Base-by-base conservation (phyloP, 2,888 invertebrate species). In the Polydesmus complanatus region DNA sequence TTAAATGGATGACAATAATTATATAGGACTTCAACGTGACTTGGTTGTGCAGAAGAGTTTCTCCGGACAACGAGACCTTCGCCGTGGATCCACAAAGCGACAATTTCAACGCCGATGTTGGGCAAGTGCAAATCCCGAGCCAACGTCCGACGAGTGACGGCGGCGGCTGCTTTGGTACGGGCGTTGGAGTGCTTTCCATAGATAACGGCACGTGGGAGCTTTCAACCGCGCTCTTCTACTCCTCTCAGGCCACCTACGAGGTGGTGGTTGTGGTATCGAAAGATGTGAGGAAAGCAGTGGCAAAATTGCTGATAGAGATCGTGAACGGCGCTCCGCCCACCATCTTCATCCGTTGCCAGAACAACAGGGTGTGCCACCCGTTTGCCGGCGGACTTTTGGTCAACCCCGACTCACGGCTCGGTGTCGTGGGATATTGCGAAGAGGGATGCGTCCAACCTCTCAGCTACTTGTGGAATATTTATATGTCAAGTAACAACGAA, bases 101-200 rank as follows among this genome's bases (percentile, higher is more conserved):
- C 60, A 64, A 57, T 58, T 61, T 61, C 54, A 57, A n/a, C 49
- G 47, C 22, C 18, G 60, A 60, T 27, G n/a, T 50, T 18, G 27
- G 25, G 8, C 18, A 14, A 59, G 48, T 56, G 2, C 21, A 23
- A 22, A 49, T 60, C 25, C 62, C 60, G 1, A 54, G 49, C 27
- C 5, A 48, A 3, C 61, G 61, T 18, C 54, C 62, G 19, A 54
- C 8, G 19, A 48, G 49, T 0, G 62, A 62, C 51, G 52, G 51
- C 49, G 68, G 68, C 18, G 68, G 68, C 5, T 68, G 68, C 53
- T 68, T 68, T 57, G 68, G 68, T 21, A 67, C 65, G 22, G 68
- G 68, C 22, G 67, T 67, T 23, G 68, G 67, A 65, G 23, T 53
- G 53, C 64, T 68, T n/a, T 65, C 65, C 56, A 60, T 67, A 1